phyloP scores from a whole-genome alignment of 2,113 vertebrate genomes.

The Heloderma charlesbogerti region DNA sequence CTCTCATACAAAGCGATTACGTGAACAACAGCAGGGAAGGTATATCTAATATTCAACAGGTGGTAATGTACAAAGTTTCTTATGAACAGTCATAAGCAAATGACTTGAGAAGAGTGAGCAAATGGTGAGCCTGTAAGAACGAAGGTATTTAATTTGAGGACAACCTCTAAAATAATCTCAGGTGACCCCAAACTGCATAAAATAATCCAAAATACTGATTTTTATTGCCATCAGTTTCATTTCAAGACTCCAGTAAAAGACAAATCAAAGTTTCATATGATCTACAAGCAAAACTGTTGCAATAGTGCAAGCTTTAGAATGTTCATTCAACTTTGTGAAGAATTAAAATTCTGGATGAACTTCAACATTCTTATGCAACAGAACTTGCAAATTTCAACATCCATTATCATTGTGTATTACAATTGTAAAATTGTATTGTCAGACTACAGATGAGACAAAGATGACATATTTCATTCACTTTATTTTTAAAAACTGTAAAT shows the following conservation, averaged over 20 bases:
- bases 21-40: background rate
- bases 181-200: background rate
- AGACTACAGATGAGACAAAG: background rate
- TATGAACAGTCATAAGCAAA: background rate
- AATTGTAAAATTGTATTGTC: background rate
- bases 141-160: background rate
- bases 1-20: background rate
- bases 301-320: background rate
- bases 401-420: background rate
- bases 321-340: background rate
- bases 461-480: background rate
- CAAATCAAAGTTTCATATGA: background rate
- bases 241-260: slow-evolving; percentile 1
- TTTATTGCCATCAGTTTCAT: background rate
- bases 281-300: background rate
- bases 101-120: background rate
- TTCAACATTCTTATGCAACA: background rate
- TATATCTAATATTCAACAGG: background rate
- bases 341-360: background rate
- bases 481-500: background rate
- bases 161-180: background rate
- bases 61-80: background rate
- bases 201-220: background rate
- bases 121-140: background rate
- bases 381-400: background rate